phyloP scores from a whole-genome alignment of 2,888 invertebrate species.

The Macaria notata region DNA sequence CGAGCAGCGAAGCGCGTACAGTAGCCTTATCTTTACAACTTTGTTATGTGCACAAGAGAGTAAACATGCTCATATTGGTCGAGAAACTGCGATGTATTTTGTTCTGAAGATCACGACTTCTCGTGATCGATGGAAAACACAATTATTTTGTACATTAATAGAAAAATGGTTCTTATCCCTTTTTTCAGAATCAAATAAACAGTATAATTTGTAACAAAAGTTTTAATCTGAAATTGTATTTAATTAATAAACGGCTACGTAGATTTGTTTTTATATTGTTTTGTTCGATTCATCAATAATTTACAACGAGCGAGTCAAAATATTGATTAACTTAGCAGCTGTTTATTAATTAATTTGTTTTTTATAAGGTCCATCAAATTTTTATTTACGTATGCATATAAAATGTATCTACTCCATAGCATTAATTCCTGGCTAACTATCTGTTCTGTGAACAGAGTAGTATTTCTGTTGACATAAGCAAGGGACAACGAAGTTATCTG shows the following conservation, averaged over 20 bases:
- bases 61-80: conserved; percentile 23
- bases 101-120: conserved; percentile 3
- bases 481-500: conserved; percentile 62
- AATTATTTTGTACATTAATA: background rate
- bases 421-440: conserved; percentile 16
- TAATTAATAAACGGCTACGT: no score
- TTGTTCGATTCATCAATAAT: no score
- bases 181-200: no score
- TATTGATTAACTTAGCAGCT: no score
- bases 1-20: conserved; percentile 53
- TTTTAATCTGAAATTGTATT: no score
- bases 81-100: conserved; percentile 4
- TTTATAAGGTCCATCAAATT: no score
- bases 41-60: conserved; percentile 21
- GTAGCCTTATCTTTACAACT: conserved; percentile 35
- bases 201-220: no score
- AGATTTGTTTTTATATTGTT: no score
- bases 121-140: conserved; percentile 3
- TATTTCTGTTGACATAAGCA: conserved; percentile 55
- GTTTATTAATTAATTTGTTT: no score
- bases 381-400: background rate
- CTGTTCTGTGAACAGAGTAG: no score
- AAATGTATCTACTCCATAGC: conserved; percentile 43
- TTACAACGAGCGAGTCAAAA: no score
- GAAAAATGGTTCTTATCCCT: no score